phyloP scores from a whole-genome alignment of 2,113 vertebrate genomes.

The Desmodus rotundus region DNA sequence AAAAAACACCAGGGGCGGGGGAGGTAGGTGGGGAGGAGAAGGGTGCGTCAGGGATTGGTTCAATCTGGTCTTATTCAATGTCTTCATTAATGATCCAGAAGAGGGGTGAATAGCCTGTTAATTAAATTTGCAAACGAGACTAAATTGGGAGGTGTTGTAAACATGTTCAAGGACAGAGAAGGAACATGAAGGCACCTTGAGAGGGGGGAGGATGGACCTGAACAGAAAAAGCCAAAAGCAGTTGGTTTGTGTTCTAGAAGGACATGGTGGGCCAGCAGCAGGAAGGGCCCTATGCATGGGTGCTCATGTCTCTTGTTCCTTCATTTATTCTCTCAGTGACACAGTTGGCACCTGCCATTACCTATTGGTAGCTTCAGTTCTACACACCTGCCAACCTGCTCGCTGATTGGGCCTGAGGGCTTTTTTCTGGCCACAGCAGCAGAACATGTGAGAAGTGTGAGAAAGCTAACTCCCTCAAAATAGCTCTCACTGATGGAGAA shows the following conservation, averaged over 20 bases:
- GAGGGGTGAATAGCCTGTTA: constrained; percentile 65
- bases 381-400: not conserved
- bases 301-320: not conserved
- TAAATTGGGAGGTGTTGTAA: constrained; percentile 58
- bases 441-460: not conserved
- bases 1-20: not conserved
- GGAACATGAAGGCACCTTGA: constrained; percentile 49
- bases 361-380: too few species aligned
- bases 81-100: constrained; percentile 62
- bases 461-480: not conserved
- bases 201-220: not conserved
- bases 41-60: constrained; percentile 13
- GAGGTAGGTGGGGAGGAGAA: accelerated
- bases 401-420: not conserved
- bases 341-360: too few species aligned
- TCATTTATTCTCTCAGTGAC: not conserved
- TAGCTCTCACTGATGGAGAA: not conserved
- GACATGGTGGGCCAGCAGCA: not conserved
- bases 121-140: constrained; percentile 67
- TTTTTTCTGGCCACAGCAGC: not conserved
- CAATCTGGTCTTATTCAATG: constrained; percentile 64
- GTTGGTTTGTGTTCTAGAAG: not conserved
- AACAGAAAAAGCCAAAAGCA: not conserved
- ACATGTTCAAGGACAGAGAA: constrained; percentile 57
- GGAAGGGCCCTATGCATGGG: accelerated